phyloP scores from a whole-genome alignment of 2,113 vertebrate species.

The Oxyura jamaicensis region DNA sequence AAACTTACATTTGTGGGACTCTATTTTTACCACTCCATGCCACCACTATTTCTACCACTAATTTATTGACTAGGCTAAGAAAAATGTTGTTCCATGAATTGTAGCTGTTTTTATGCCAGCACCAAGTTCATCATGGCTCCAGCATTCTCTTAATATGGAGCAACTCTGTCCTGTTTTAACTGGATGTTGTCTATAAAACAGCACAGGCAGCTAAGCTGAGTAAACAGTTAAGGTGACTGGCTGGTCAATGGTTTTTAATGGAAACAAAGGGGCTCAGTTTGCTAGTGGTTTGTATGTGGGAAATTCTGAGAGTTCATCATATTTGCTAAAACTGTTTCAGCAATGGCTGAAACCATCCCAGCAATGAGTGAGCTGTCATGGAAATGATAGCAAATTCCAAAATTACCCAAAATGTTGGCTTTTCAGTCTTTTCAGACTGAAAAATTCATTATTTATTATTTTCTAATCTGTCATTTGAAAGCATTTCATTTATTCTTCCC shows the following conservation, averaged over 20 bases:
- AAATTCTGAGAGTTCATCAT: not conserved
- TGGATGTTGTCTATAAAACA: not conserved
- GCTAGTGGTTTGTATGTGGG: not conserved
- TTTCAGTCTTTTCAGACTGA: not conserved
- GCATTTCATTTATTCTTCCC: not conserved
- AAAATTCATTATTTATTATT: not conserved
- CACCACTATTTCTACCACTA: constrained; percentile 10
- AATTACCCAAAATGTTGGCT: not conserved
- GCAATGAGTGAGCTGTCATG: not conserved
- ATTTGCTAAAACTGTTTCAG: not conserved
- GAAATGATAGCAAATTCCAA: not conserved
- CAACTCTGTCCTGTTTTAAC: not conserved
- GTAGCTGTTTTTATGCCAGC: constrained; percentile 5
- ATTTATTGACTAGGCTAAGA: constrained; percentile 16
- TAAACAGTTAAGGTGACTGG: not conserved
- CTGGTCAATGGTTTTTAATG: not conserved
- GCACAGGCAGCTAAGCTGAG: not conserved
- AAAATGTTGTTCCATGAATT: not conserved
- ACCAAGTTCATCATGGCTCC: not conserved
- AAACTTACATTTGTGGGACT: not conserved
- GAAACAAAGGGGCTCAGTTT: not conserved
- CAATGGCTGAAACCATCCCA: not conserved
- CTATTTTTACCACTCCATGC: constrained; percentile 36
- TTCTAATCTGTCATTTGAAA: not conserved
- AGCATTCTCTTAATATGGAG: not conserved